Evolutionary conservation across 2,113 vertebrate species (phyloP).

Genomic region (Capra hircus): DNA sequence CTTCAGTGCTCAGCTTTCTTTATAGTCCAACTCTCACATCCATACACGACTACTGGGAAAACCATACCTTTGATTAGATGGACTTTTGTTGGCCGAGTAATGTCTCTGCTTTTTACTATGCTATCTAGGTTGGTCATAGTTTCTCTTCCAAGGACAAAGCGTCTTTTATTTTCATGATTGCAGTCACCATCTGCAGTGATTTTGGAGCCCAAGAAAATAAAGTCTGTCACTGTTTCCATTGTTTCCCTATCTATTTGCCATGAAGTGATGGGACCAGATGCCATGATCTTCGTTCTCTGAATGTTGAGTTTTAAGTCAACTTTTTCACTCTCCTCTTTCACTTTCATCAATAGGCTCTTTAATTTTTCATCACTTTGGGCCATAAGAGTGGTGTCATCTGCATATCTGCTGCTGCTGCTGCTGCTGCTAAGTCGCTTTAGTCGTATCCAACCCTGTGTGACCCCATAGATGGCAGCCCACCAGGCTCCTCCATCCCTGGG

Average conservation of each 20-base stretch:
- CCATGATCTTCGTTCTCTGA: neutral
- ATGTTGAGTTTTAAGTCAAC: neutral
- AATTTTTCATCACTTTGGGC: neutral
- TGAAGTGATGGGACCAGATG: neutral
- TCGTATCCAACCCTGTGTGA: too few relatives aligned
- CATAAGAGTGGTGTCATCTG: neutral
- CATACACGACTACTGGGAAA: neutral
- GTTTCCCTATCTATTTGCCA: neutral
- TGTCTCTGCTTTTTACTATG: neutral
- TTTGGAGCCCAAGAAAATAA: neutral
- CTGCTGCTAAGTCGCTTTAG: too few relatives aligned
- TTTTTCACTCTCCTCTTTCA: neutral
- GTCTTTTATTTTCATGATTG: neutral
- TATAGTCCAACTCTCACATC: neutral
- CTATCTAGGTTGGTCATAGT: neutral
- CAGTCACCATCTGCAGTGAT: neutral
- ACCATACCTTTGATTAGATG: neutral
- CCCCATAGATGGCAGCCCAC: too few relatives aligned
- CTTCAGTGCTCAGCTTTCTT: neutral
- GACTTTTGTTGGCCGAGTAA: neutral
- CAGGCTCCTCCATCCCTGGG: too few relatives aligned
- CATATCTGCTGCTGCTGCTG: neutral
- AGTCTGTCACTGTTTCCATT: neutral
- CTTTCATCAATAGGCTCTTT: neutral
- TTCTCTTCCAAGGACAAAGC: neutral